Conservation (phyloP, 1,140 invertebrate species). For the Lepidurus packardi region DNA sequence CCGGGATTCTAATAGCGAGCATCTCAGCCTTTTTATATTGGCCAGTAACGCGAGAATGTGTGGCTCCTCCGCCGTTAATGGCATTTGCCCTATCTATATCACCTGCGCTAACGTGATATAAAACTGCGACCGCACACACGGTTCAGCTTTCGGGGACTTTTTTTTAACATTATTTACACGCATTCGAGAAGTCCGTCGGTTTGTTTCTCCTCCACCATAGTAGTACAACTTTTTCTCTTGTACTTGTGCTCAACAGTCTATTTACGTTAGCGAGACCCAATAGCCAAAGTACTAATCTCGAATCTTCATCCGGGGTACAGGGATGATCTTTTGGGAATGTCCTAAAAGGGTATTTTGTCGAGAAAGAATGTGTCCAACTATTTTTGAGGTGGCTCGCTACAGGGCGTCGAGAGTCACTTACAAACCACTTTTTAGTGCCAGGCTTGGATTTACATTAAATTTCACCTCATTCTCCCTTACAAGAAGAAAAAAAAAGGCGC, state of each 20-base stretch:
- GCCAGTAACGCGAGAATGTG: neutral
- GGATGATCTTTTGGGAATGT: too few species aligned
- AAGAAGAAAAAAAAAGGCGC: neutral
- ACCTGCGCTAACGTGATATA: neutral
- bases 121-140: neutral
- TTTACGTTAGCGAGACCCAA: too few species aligned
- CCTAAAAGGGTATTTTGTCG: neutral
- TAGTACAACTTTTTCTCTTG: neutral
- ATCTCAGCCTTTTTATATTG: neutral
- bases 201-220: too few species aligned
- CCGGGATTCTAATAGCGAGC: neutral
- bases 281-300: too few species aligned
- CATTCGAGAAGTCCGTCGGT: too few species aligned
- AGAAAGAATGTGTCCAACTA: neutral
- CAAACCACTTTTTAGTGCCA: neutral
- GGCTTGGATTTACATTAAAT: neutral
- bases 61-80: slow-evolving; percentile 13
- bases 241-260: too few species aligned
- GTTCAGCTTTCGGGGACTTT: neutral
- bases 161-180: too few species aligned
- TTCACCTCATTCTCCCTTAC: neutral
- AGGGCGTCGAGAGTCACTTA: neutral
- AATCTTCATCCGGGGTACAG: too few species aligned
- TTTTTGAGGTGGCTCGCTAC: neutral
- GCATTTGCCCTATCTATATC: slow-evolving; percentile 21